Evolutionary conservation across 1,140 invertebrate genomes (phyloP), one percentile per base, ranked within the genome.

Genomic region (Cyclargus thomasi): DNA sequence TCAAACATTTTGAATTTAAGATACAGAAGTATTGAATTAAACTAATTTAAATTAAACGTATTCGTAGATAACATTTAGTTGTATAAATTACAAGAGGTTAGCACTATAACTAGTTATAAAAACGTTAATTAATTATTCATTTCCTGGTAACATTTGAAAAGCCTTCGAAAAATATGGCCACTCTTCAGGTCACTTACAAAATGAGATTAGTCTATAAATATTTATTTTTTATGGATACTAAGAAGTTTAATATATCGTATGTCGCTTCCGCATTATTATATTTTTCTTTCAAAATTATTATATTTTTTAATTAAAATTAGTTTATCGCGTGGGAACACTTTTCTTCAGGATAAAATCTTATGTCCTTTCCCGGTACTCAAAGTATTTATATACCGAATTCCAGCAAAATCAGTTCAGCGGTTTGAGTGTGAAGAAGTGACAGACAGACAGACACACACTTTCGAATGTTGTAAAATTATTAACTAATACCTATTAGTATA

Each of bases 101-200:
- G 39, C 39, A 11, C 39, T 47, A 59, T 59, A 59, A 59, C 20
- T 18, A 59, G 20, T 59, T 59, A 20, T 10, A 59, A 59, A 20
- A 21, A 59, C 21, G 18, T 59, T 59, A 59, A 59, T 59, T 59
- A 59, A 47, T 47, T 47, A 8, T 18, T 59, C 7, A 59, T 59
- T 59, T 59, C 55, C 55, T 59, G 55, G 55, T 59, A 59, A 59
- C 55, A 59, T 59, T 59, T 59, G 55, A 59, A 59, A 21, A 59
- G 20, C 55, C 55, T 59, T 59, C 55, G 20, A 59, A 22, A n/a
- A 5, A 11, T 7, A 2, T 57, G 17, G 17, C 3, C 17, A 59
- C 17, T 20, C 18, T 21, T 47, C 39, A 47, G 39, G 14, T 47
- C 39, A 47, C 39, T 14, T 47, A 47, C 7, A 47, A 47, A 47